A percentile compares a stretch with the other conserved stretches of the same genome.
Evolutionary conservation across 2,888 invertebrate species (phyloP).

Genomic region (Leucoma salicis): DNA sequence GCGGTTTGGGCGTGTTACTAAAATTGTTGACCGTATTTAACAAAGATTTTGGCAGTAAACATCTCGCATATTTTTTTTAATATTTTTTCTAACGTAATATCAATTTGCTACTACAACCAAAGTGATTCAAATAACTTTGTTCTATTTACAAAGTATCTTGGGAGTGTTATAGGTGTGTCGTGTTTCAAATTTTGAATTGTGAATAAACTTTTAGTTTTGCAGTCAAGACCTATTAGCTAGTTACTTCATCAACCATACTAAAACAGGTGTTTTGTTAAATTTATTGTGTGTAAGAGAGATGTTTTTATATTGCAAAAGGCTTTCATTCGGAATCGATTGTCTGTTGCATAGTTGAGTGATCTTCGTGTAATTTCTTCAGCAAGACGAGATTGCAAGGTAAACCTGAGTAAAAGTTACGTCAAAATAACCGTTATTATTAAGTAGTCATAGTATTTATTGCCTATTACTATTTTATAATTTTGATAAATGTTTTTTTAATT

Average conservation of each 20-base stretch:
- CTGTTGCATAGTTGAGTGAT: slow-evolving; percentile 60
- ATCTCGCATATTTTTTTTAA: not conserved
- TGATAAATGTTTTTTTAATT: slow-evolving; percentile 20
- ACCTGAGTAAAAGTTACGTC: slow-evolving; percentile 69
- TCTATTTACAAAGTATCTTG: slow-evolving; percentile 11
- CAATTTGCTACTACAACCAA: not conserved
- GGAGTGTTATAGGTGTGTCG: slow-evolving; percentile 57
- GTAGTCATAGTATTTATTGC: slow-evolving; percentile 37
- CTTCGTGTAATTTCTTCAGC: slow-evolving; percentile 49
- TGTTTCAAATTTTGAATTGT: slow-evolving; percentile 63
- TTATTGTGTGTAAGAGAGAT: slow-evolving; percentile 43
- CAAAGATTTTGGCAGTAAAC: slow-evolving; percentile 22
- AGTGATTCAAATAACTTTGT: slow-evolving; percentile 15
- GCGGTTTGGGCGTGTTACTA: slow-evolving; percentile 31
- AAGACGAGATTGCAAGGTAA: slow-evolving; percentile 51
- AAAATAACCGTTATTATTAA: slow-evolving; percentile 53
- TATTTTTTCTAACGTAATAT: slow-evolving; percentile 11
- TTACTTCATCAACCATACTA: too few relatives aligned
- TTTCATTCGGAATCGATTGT: slow-evolving; percentile 43
- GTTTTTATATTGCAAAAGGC: slow-evolving; percentile 31
- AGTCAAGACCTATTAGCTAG: too few relatives aligned
- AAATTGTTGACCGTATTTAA: slow-evolving; percentile 43
- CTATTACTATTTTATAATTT: slow-evolving; percentile 16
- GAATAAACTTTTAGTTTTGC: too few relatives aligned
- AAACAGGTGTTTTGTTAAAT: slow-evolving; percentile 47